Base-by-base conservation (phyloP, 2,797 vertebrate species). In the Micrastur ruficollis region DNA sequence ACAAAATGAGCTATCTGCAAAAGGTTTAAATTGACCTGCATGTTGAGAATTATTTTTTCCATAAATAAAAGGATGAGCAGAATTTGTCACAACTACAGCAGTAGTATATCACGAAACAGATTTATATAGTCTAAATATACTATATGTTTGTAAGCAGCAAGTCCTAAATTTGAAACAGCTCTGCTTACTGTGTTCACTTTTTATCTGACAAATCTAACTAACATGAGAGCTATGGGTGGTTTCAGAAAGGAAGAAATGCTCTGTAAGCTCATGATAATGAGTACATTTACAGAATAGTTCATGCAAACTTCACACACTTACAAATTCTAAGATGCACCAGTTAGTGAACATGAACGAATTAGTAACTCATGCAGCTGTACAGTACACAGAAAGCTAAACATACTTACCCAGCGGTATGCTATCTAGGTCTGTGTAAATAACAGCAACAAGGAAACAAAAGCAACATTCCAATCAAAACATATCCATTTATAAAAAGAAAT, bases 391-490 rank as follows among this genome's bases (percentile, higher is more conserved):
- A 98, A 98, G 98, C 98, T 98, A 97, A 93, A 97, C 80, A 97
- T 98, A 99, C 99, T 99, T 98, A 99, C 99, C 99, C 93, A 98
- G 86, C 4, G 98, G 98, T 98, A 99, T 97, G 99, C 98, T 99
- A 99, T 99, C 99, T 99, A 99, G 99, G 98, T 99, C 99, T 99
- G 99, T 98, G 97, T 98, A 99, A 99, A 98, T 98, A 99, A 98
- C 98, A 98, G 98, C 98, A 98, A 99, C 98, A 98, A 98, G 98
- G 98, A 98, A 98, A 98, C 98, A 98, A 99, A 98, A 98, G 98
- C 98, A 99, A 99, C 98, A 99, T 98, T 98, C 98, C 98, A 98
- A 99, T 99, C 98, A 99, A 98, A 99, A 98, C 97, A 98, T 97
- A 98, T 98, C 98, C 98, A 97, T 96, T 97, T 97, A 96, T 93